Evolutionary conservation across 2,888 invertebrate species (phyloP), one percentile per base, ranked within the genome.

Genomic region (Eremobia ochroleuca): DNA sequence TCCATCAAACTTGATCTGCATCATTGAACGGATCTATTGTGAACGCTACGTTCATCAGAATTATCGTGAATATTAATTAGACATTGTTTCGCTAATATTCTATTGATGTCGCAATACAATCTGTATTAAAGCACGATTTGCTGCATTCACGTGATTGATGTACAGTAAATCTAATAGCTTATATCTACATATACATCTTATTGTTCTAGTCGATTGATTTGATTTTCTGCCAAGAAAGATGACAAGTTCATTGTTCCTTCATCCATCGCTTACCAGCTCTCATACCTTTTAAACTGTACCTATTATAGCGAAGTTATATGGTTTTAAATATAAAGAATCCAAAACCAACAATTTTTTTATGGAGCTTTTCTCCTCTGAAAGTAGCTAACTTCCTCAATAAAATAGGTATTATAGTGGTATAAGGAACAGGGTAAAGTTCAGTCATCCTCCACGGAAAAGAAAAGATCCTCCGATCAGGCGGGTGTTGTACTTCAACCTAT

Each of bases 21-120:
- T 69, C 21, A 46, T 21, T 58, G 58, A 78, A 66, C 59, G 13
- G 25, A 43, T 72, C 34, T 43, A 72, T 64, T 67, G 70, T 67
- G 40, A 70, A 61, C n/a, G 46, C 66, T 40, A 40, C 28, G 40
- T 77, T 64, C 52, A 68, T 59, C 58, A 52, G n/a, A 61, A 69
- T 65, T 65, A 80, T 66, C 59, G 52, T 70, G 61, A 70, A 84
- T 79, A 61, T 68, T 79, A 72, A 83, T 76, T 52, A 58, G 13
- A 61, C 46, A 59, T 77, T 83, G 83, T 78, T 72, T 52, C 52
- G 62, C 31, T 77, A 52, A 73, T 64, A 58, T 62, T 58, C 18
- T 31, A 82, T 78, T 43, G 31, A 64, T 59, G 58, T 52, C n/a
- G 25, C 58, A 28, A 71, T 82, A 8, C 21, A 62, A 70, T 66